A percentile compares a stretch with the other conserved stretches of the same genome.
Evolutionary conservation across 2,113 vertebrate species (phyloP).

Genomic region (Microcebus ravelobensis): DNA sequence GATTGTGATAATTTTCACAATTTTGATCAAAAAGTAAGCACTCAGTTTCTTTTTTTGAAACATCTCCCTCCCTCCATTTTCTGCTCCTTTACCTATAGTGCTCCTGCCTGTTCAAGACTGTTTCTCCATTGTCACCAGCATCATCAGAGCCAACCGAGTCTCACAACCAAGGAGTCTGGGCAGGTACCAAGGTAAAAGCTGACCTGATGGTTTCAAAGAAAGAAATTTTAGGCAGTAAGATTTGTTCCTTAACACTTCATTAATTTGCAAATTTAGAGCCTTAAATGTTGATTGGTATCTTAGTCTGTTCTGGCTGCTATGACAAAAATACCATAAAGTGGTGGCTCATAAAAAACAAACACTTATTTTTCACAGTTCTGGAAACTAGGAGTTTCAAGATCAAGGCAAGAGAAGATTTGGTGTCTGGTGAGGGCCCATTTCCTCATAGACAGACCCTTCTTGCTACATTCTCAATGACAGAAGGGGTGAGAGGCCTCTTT

Average conservation of each 20-base stretch:
- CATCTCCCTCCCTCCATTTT: rapidly evolving
- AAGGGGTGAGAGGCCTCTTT: background rate
- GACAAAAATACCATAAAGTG: background rate
- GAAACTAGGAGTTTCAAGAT: background rate
- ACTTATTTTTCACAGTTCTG: background rate
- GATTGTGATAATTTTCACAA: background rate
- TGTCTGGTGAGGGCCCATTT: background rate
- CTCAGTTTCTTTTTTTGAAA: background rate
- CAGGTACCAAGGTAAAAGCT: slow-evolving; percentile 28
- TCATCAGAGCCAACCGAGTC: background rate
- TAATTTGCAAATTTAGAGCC: background rate
- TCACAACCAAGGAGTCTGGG: background rate
- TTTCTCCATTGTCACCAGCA: slow-evolving; percentile 62
- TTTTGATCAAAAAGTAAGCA: background rate
- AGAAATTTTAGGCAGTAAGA: background rate
- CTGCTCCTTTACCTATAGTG: slow-evolving; percentile 16
- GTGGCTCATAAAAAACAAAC: too few species aligned
- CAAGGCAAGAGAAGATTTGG: background rate
- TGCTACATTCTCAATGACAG: background rate
- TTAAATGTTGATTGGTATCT: background rate
- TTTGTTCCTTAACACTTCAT: background rate
- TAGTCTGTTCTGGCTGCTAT: background rate
- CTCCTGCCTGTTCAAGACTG: slow-evolving; percentile 55
- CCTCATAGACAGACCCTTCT: background rate
- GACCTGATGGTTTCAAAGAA: background rate